These are phyloP conservation scores for Cryptops parisi DNA, from an alignment of 2,888 invertebrate species.

Conservation along the genomic window DNA sequence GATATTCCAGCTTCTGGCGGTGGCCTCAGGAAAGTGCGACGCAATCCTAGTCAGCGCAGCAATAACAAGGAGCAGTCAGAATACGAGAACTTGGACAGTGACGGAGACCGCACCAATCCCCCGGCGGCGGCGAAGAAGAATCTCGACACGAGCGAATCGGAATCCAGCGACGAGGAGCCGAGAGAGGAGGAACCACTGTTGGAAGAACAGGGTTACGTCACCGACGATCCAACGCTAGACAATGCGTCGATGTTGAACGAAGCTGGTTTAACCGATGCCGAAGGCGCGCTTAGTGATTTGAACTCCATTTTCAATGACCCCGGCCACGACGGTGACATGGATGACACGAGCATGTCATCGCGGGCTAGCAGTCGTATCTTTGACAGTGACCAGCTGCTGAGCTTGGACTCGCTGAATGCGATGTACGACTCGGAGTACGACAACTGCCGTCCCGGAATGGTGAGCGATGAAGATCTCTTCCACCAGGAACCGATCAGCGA, in stretches of 20 bases:
- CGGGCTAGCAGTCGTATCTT: constrained; percentile 67
- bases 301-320: constrained; percentile 37
- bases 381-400: constrained; percentile 55
- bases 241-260: constrained; percentile 73
- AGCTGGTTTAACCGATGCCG: constrained; percentile 71
- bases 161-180: constrained; percentile 48
- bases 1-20: constrained; percentile 17
- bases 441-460: constrained; percentile 41
- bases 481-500: constrained; percentile 30
- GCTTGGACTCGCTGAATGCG: constrained; percentile 41
- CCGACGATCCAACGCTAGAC: constrained; percentile 71
- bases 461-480: constrained; percentile 34
- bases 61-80: constrained; percentile 26
- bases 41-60: constrained; percentile 20
- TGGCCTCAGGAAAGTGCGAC: constrained; percentile 1
- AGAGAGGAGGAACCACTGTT: constrained; percentile 22
- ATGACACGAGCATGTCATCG: constrained; percentile 64
- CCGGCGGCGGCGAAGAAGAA: background rate
- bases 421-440: constrained; percentile 65
- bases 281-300: constrained; percentile 73
- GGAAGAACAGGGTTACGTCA: constrained; percentile 67
- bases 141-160: constrained; percentile 47
- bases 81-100: constrained; percentile 29
- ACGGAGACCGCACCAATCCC: constrained; percentile 17
- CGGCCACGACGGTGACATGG: constrained; percentile 39